Base-by-base conservation (phyloP, 2,888 invertebrate species). In the Cheilosia variabilis region DNA sequence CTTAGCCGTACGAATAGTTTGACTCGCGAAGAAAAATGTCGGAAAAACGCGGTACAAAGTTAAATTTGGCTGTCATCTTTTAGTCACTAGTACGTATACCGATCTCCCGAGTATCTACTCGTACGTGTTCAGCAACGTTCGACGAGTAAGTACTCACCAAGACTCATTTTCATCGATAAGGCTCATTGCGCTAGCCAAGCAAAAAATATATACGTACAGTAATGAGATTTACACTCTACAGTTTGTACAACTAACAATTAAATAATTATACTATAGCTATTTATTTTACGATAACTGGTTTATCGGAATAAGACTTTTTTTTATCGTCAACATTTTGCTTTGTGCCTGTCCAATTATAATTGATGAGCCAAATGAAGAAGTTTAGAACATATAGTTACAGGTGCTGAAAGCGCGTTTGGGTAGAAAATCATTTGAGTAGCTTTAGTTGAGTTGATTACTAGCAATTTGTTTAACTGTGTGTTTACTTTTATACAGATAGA, bases 401-500 rank as follows among this genome's bases (percentile, higher is more conserved):
- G 27, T 78, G 71, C 58, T 57, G 65, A 52, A 57, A 1, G n/a
- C 22, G 9, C 55, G n/a, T 78, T 58, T 19, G 17, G 15, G 0
- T 43, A 27, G n/a, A 60, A 50, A 53, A 62, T 47, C 41, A 62
- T 53, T 69, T 4, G 55, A 27, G 57, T 63, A 55, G 53, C 60
- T 53, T 47, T 10, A 47, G 47, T 53, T 43, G 10, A 37, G 37
- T 50, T 31, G 57, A 69, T 69, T 57, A n/a, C 24, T 57, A 31
- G 45, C 19, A 69, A 47, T 13, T n/a, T 68, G 53, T 37, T 77
- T 78, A 78, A 69, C 77, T 69, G 13, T n/a, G 37, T 66, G 4
- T 47, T 55, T 68, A 6, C n/a, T 55, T 27, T 27, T 27, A 7
- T 27, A 27, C 13, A 45, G 71, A 66, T 43, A 50, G 57, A 19